Evolutionary conservation across 2,888 invertebrate species (phyloP), one percentile per base, ranked within the genome.

Genomic region (Hypselothyrea guttata): DNA sequence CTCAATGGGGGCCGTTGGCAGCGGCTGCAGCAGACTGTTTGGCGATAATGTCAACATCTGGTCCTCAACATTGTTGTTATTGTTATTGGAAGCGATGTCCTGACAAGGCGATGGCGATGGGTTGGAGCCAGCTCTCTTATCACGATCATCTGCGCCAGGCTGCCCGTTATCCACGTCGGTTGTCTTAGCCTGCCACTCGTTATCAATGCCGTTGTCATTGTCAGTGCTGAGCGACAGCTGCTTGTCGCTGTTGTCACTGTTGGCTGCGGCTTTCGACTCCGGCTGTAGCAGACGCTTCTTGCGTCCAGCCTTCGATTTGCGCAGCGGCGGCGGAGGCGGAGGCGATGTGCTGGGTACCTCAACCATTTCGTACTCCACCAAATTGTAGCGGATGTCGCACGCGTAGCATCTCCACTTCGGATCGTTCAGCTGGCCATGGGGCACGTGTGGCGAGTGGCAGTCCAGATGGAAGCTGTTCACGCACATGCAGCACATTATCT

Each of bases 391-490:
- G 12, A 33, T 57, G 22, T 63, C 65, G 44, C 95, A 95, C 68
- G 94, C 93, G 51, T 92, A 91, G 81, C 95, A 95, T 57, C 94
- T 92, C 95, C 95, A 95, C 73, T 93, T 93, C 34, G 92, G 91
- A 85, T 92, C 37, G 89, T 74, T 67, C 90, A 83, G 65, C 91
- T 91, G 70, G 15, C 47, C 54, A 59, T 92, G 92, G 3, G 91
- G 89, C 63, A 95, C 91, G 37, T 92, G 91, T 3, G 97, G 96
- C 30, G 92, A 90, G 84, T 97, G 97, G 85, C 97, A 97, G 28
- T 92, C 90, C 62, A 94, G 92, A 88, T 97, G 97, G 87, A 95
- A 97, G 3, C 94, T 94, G 88, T 96, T 95, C 38, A 95, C 95
- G 88, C 97, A 97, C 28, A 93, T 92, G 74, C 94, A 94, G 90